Evolutionary conservation across 2,797 vertebrate genomes (phyloP).

Genomic region (Sebastolobus alascanus): DNA sequence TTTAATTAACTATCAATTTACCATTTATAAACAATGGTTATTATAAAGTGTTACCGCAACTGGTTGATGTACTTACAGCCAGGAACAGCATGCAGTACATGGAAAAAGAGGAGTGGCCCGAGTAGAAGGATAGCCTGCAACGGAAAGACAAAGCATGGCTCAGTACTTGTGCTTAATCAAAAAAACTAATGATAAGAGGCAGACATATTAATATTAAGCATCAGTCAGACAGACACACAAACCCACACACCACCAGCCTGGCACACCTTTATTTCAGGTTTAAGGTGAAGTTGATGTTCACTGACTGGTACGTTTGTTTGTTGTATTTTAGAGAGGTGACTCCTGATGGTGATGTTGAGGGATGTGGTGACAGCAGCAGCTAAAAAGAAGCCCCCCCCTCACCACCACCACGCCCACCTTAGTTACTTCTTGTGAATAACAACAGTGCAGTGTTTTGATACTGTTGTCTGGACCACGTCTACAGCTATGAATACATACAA

Average conservation of each 20-base stretch:
- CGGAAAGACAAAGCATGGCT: conserved; percentile 44
- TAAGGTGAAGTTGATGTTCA: background rate
- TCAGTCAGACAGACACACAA: background rate
- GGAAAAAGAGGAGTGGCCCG: conserved; percentile 97
- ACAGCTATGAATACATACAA: no score
- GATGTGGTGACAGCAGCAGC: no score
- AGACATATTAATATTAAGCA: no score
- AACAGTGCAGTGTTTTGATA: no score
- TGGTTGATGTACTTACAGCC: conserved; percentile 90
- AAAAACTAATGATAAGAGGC: background rate
- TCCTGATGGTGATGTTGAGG: no score
- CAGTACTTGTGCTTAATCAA: background rate
- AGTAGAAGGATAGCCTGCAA: conserved; percentile 96
- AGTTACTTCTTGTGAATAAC: no score
- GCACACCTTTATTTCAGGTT: background rate
- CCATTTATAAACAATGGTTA: background rate
- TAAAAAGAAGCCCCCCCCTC: no score
- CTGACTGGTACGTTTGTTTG: no score
- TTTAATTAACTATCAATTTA: no score
- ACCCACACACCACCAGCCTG: background rate
- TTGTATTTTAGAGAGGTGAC: no score
- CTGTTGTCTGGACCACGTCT: no score
- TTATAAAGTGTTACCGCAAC: background rate
- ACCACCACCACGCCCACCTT: fast-evolving
- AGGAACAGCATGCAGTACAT: conserved; percentile 99